These are phyloP conservation scores for Cyclina sinensis DNA, from an alignment of 1,140 invertebrate genomes.

Conservation along the genomic window DNA sequence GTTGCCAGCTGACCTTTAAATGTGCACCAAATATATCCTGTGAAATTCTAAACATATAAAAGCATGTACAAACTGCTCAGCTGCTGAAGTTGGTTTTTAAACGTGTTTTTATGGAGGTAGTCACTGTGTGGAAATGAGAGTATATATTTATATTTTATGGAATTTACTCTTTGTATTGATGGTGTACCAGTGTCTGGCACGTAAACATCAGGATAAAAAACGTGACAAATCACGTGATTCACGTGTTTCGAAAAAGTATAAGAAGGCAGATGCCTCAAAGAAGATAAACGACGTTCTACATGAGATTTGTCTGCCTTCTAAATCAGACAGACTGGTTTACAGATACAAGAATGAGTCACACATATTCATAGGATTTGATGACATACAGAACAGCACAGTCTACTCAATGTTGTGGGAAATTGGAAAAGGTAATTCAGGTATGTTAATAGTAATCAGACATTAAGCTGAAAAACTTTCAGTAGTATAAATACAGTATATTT, in stretches of 20 bases:
- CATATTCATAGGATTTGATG: constrained; percentile 60
- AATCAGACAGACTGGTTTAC: constrained; percentile 55
- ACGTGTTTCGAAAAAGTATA: neutral
- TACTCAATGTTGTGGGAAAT: constrained; percentile 51
- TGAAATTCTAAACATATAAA: no score
- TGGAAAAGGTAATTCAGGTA: constrained; percentile 25
- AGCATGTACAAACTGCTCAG: no score
- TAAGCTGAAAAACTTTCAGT: no score
- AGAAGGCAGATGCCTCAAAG: neutral
- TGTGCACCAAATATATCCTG: no score
- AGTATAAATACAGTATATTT: no score
- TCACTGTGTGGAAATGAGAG: neutral
- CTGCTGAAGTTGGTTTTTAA: no score
- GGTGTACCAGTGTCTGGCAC: neutral
- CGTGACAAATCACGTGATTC: neutral
- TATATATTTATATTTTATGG: neutral
- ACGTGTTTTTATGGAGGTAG: no score
- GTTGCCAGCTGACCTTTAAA: no score
- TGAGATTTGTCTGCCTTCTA: neutral
- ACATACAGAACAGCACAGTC: neutral
- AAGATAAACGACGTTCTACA: neutral
- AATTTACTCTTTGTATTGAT: neutral
- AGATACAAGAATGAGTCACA: constrained; percentile 47
- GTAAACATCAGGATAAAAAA: neutral
- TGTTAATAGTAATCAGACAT: no score